Evolutionary conservation across 2,113 vertebrate genomes (phyloP).

Genomic region (Ariopsis seemanni): DNA sequence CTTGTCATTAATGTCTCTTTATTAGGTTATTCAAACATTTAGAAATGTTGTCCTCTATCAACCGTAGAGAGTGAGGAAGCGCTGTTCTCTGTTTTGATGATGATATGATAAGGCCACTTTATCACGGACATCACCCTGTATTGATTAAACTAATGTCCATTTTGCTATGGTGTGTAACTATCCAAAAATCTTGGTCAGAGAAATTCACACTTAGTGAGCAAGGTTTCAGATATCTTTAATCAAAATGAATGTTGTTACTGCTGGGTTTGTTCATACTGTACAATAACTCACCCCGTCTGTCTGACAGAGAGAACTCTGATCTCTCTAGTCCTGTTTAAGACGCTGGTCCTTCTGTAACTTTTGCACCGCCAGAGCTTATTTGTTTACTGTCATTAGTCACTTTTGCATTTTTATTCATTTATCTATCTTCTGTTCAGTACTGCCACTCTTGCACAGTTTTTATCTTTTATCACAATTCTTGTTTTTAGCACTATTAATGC

Average conservation of each 20-base stretch:
- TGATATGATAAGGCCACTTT: not conserved
- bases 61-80: not conserved
- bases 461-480: too few relatives aligned
- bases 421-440: too few relatives aligned
- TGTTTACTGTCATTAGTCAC: too few relatives aligned
- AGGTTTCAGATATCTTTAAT: not conserved
- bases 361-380: too few relatives aligned
- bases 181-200: not conserved
- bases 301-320: too few relatives aligned
- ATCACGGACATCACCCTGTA: not conserved
- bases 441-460: too few relatives aligned
- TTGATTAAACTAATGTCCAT: slow-evolving; percentile 2
- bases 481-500: too few relatives aligned
- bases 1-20: not conserved
- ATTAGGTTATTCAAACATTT: not conserved
- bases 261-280: not conserved
- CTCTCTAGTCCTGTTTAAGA: too few relatives aligned
- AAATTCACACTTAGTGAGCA: not conserved
- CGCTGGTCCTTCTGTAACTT: too few relatives aligned
- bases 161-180: not conserved
- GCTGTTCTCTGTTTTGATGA: not conserved
- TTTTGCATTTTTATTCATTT: too few relatives aligned
- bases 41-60: not conserved
- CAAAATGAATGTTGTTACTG: not conserved
- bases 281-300: too few relatives aligned